Percentiles rank a stretch among this genome's conserved stretches.
These are phyloP conservation scores for Propsilocerus akamusi DNA, from an alignment of 1,140 invertebrate genomes.

Conservation along the genomic window DNA sequence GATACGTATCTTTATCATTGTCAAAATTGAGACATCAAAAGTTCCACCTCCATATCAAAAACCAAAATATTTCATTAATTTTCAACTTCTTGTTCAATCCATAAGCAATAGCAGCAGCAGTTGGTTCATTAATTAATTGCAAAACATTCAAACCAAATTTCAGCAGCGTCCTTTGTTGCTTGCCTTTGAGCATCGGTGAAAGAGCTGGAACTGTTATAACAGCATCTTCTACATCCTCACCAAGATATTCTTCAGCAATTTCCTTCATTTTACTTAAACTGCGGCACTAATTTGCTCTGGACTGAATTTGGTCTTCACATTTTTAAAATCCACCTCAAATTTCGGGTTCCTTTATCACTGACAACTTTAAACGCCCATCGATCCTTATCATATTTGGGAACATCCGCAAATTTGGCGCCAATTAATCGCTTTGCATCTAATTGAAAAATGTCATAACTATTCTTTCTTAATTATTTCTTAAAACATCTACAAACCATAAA, in stretches of 20 bases:
- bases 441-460: too few species aligned
- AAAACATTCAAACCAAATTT: slow-evolving; percentile 34
- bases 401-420: slow-evolving; percentile 36
- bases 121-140: slow-evolving; percentile 36
- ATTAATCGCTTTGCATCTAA: slow-evolving; percentile 25
- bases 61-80: slow-evolving; percentile 27
- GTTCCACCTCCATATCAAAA: slow-evolving; percentile 48
- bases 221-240: slow-evolving; percentile 33
- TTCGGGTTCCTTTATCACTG: neutral
- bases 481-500: too few species aligned
- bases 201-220: slow-evolving; percentile 28
- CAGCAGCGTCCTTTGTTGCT: slow-evolving; percentile 29
- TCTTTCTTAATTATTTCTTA: too few species aligned
- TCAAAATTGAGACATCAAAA: slow-evolving; percentile 48
- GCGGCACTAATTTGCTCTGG: slow-evolving; percentile 46
- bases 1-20: slow-evolving; percentile 33
- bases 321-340: slow-evolving; percentile 21
- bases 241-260: slow-evolving; percentile 45
- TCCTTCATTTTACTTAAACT: slow-evolving; percentile 50
- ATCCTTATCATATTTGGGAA: slow-evolving; percentile 15
- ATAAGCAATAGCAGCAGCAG: slow-evolving; percentile 34
- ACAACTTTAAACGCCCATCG: neutral
- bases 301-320: slow-evolving; percentile 25
- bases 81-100: slow-evolving; percentile 26
- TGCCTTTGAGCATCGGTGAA: slow-evolving; percentile 23